phyloP scores from a whole-genome alignment of 2,888 invertebrate species.

The Drosophila subsilvestris region DNA sequence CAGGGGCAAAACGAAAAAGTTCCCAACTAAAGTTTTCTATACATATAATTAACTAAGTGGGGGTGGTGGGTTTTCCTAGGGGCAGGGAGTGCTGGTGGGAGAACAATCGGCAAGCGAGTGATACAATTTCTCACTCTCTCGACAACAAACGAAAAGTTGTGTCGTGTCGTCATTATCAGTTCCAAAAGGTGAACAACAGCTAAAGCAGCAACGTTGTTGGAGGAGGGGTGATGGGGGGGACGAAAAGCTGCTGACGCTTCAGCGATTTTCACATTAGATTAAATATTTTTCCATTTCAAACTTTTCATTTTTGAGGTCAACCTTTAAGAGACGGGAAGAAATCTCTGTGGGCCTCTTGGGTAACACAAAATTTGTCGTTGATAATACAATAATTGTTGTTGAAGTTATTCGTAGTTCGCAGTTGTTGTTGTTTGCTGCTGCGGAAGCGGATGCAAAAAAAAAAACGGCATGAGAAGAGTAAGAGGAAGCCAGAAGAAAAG shows the following conservation, averaged over 20 bases:
- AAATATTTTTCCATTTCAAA: conserved; percentile 64
- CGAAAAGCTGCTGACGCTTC: conserved; percentile 72
- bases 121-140: conserved; percentile 40
- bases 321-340: conserved; percentile 38
- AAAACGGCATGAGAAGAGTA: conserved; percentile 15
- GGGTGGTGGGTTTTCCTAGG: conserved; percentile 9
- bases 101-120: conserved; percentile 29
- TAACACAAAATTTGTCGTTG: conserved; percentile 54
- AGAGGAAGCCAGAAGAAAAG: conserved; percentile 23
- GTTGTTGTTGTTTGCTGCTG: conserved; percentile 67
- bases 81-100: conserved; percentile 1
- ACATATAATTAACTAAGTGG: conserved; percentile 37
- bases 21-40: conserved; percentile 26
- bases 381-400: conserved; percentile 72
- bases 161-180: conserved; percentile 50
- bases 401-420: conserved; percentile 33
- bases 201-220: conserved; percentile 38
- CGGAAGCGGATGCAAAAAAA: conserved; percentile 76
- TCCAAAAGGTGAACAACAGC: conserved; percentile 33
- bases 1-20: conserved; percentile 12
- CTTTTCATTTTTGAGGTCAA: conserved; percentile 76
- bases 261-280: conserved; percentile 79
- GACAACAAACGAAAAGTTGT: conserved; percentile 26
- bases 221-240: not conserved
- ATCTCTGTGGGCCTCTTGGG: conserved; percentile 34